phyloP scores from a whole-genome alignment of 2,113 vertebrate species.

The Podarcis cretensis region DNA sequence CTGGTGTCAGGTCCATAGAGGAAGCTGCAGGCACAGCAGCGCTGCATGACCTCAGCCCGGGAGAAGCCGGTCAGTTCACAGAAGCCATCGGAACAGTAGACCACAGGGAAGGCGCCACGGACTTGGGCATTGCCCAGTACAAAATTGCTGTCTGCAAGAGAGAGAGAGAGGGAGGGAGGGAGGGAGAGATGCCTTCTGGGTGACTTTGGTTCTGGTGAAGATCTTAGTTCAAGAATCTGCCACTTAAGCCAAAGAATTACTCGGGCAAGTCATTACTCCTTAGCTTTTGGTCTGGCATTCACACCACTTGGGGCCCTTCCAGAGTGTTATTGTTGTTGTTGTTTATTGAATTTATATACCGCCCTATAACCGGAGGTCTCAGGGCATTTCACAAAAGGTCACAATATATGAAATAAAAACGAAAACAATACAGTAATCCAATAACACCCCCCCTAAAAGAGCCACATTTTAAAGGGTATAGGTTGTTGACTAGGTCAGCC shows the following conservation, averaged over 20 bases:
- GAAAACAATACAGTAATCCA: no score
- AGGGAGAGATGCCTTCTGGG: neutral
- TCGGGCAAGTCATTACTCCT: no score
- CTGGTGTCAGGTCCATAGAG: slow-evolving; percentile 76
- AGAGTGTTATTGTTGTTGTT: no score
- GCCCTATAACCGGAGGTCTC: no score
- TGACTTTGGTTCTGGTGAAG: neutral
- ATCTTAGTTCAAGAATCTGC: neutral
- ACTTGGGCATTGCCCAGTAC: slow-evolving; percentile 80
- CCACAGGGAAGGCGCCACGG: slow-evolving; percentile 73
- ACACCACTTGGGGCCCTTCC: no score
- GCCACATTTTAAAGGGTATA: neutral
- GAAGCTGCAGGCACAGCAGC: slow-evolving; percentile 76
- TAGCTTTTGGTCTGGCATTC: neutral
- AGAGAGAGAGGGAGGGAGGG: slow-evolving; percentile 22
- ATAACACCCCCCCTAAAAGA: no score
- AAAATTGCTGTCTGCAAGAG: slow-evolving; percentile 79
- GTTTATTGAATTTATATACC: no score
- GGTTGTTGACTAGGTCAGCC: neutral
- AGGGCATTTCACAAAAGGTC: no score
- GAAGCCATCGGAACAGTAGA: slow-evolving; percentile 81
- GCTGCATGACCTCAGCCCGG: slow-evolving; percentile 80
- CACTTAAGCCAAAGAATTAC: neutral
- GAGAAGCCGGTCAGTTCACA: slow-evolving; percentile 79
- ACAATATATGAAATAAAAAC: no score